These are phyloP conservation scores for Muraenolepis orangiensis DNA, from an alignment of 2,797 vertebrate species.

Conservation along the genomic window DNA sequence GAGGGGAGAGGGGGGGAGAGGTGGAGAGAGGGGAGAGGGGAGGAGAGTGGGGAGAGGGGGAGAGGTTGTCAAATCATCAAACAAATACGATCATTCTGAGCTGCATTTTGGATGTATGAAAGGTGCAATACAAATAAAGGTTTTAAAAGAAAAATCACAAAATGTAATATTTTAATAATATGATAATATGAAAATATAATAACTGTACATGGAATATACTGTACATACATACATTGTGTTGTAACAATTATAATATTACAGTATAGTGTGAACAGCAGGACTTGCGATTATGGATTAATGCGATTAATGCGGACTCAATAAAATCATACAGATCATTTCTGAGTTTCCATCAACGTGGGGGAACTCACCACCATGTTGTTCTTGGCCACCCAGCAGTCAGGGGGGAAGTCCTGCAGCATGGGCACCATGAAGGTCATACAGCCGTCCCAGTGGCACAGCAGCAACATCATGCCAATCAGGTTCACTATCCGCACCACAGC, in stretches of 20 bases:
- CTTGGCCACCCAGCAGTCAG: constrained; percentile 91
- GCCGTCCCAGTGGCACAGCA: constrained; percentile 94
- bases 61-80: not conserved
- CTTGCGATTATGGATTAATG: not conserved
- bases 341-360: no score
- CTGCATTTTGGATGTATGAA: not conserved
- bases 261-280: not conserved
- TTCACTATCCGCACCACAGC: constrained; percentile 91
- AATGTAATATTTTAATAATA: not conserved
- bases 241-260: not conserved
- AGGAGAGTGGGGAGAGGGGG: no score
- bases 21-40: no score
- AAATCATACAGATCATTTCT: no score
- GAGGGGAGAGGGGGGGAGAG: not conserved
- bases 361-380: constrained; percentile 92
- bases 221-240: not conserved
- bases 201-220: no score
- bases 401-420: constrained; percentile 93
- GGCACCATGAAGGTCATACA: constrained; percentile 94
- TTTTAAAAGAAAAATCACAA: not conserved
- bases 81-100: not conserved
- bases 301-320: no score
- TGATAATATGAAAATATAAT: not conserved
- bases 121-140: not conserved
- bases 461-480: constrained; percentile 94